Conservation (phyloP, 2,797 vertebrate genomes). For the Momotus momota region DNA sequence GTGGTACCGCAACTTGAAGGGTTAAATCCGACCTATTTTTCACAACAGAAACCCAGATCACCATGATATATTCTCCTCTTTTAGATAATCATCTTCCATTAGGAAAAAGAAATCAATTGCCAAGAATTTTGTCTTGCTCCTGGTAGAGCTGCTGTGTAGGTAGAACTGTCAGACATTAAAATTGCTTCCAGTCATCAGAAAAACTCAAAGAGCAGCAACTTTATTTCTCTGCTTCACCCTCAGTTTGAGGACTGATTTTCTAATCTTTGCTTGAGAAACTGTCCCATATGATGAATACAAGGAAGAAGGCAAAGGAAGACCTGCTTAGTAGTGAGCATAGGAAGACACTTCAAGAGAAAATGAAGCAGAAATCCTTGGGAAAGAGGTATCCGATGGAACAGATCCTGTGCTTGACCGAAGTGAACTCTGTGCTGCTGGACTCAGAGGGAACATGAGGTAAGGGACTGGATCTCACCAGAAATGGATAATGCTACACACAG, state of each 20-base stretch:
- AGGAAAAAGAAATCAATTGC: constrained; percentile 1
- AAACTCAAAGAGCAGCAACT: neutral
- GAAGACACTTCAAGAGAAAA: neutral
- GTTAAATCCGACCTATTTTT: neutral
- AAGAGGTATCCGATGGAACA: neutral
- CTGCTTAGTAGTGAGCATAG: neutral
- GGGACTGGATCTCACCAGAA: neutral
- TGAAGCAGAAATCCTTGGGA: neutral
- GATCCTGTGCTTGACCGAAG: neutral
- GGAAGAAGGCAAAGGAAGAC: neutral
- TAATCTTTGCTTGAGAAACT: neutral
- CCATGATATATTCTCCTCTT: neutral
- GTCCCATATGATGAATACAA: neutral
- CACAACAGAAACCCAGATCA: neutral
- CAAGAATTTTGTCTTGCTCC: neutral
- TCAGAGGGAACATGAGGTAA: neutral
- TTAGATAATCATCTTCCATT: neutral
- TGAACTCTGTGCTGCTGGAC: neutral
- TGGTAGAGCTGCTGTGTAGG: neutral
- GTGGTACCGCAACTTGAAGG: neutral
- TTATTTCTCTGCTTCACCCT: neutral
- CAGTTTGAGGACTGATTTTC: constrained; percentile 1
- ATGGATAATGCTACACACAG: neutral
- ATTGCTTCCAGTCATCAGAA: neutral
- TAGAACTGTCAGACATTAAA: constrained; percentile 37